Conservation (phyloP, 2,113 vertebrate species). For the Phaethornis superciliosus region DNA sequence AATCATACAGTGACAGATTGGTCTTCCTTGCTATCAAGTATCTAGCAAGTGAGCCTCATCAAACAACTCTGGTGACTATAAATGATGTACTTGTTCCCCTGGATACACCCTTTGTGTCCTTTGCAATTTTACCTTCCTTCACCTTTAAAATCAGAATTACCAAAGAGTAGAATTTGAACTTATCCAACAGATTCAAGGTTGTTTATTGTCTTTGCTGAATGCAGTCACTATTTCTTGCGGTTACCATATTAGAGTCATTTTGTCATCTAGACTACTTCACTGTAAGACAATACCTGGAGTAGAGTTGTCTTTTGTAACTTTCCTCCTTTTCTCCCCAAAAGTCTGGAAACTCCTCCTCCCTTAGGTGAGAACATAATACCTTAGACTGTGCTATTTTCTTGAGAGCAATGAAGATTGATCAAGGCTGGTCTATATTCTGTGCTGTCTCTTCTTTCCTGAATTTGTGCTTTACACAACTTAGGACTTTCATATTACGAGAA, state of each 20-base stretch:
- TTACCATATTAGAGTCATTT: not conserved
- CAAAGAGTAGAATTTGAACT: not conserved
- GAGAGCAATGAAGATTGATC: not conserved
- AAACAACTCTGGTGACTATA: not conserved
- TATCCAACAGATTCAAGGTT: not conserved
- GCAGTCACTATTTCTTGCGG: not conserved
- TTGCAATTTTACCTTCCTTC: not conserved
- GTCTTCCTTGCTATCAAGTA: slow-evolving; percentile 51
- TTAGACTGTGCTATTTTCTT: not conserved
- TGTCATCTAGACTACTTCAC: not conserved
- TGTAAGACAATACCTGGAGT: not conserved
- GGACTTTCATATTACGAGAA: not conserved
- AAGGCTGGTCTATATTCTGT: not conserved
- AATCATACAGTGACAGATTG: slow-evolving; percentile 53
- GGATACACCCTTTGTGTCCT: slow-evolving; percentile 27
- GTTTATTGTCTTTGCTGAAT: not conserved
- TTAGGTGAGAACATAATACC: rapidly evolving
- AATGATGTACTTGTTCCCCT: slow-evolving; percentile 35
- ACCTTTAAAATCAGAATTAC: slow-evolving; percentile 4
- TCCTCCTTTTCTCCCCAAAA: not conserved
- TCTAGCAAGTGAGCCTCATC: slow-evolving; percentile 43
- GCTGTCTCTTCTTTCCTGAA: not conserved
- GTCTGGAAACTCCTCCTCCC: not conserved
- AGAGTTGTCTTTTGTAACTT: not conserved
- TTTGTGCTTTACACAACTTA: not conserved